These are phyloP conservation scores for Lateolabrax maculatus DNA, from an alignment of 2,797 vertebrate species.

Conservation along the genomic window DNA sequence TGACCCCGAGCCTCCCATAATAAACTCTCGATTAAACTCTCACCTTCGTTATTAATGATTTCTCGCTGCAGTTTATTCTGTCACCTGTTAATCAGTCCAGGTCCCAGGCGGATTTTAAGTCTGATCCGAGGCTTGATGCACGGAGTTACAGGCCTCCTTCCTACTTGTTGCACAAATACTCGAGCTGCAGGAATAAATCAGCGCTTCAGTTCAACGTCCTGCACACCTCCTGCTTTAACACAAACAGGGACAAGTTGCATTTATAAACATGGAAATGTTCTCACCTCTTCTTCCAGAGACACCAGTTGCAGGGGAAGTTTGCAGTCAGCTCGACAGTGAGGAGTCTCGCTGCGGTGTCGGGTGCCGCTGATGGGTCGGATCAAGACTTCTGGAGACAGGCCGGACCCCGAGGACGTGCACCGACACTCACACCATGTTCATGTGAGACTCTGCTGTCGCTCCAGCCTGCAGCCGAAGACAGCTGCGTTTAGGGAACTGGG, in stretches of 20 bases:
- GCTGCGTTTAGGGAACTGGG: conserved; percentile 25
- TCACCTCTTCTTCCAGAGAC: conserved; percentile 49
- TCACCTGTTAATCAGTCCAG: conserved; percentile 13
- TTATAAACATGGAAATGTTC: not conserved
- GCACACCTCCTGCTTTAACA: too few relatives aligned
- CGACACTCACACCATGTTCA: not conserved
- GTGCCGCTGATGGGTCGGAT: not conserved
- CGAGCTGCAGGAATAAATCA: too few relatives aligned
- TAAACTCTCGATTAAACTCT: not conserved
- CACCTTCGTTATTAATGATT: not conserved
- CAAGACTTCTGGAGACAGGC: not conserved
- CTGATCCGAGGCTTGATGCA: not conserved
- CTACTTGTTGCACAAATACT: conserved; percentile 36
- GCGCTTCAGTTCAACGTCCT: too few relatives aligned
- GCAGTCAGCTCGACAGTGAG: not conserved
- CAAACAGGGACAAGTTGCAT: not conserved
- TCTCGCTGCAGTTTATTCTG: not conserved
- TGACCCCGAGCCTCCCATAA: too few relatives aligned
- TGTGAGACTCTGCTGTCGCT: not conserved
- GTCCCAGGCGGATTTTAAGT: not conserved
- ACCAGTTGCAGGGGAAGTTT: conserved; percentile 41
- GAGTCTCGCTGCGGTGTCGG: conserved; percentile 9
- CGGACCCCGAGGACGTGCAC: not conserved
- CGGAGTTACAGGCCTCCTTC: conserved; percentile 11
- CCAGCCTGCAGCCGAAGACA: conserved; percentile 11